These are phyloP conservation scores for Chalcosyrphus nemorum DNA, from an alignment of 2,888 invertebrate genomes.

Conservation along the genomic window DNA sequence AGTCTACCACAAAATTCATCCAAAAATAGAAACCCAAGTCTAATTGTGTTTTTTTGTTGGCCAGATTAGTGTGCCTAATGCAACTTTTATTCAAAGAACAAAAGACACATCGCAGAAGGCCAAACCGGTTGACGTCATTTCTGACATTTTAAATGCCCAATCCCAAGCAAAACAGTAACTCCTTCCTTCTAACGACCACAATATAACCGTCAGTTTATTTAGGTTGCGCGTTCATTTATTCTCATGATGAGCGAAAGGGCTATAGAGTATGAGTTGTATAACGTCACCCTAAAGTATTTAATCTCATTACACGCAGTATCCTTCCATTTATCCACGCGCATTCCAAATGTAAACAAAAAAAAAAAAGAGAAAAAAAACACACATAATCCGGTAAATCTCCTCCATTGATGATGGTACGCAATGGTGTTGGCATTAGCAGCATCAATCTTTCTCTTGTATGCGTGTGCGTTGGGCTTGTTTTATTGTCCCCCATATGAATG, in stretches of 20 bases:
- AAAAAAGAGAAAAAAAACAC: too few species aligned
- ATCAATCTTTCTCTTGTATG: not conserved
- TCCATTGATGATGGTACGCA: not conserved
- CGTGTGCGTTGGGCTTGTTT: not conserved
- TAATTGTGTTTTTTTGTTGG: not conserved
- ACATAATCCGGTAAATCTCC: constrained; percentile 1
- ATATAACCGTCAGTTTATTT: not conserved
- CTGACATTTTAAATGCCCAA: not conserved
- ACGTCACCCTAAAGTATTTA: constrained; percentile 8
- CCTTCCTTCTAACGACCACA: not conserved
- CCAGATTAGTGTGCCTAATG: not conserved
- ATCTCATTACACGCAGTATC: constrained; percentile 9
- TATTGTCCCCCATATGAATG: not conserved
- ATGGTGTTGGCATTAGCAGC: not conserved
- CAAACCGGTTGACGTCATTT: not conserved
- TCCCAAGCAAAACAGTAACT: not conserved
- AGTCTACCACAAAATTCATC: not conserved
- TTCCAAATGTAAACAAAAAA: constrained; percentile 18
- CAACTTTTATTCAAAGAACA: not conserved
- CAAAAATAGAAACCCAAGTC: not conserved
- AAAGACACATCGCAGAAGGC: not conserved
- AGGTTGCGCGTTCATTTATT: not conserved
- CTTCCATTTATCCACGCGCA: not conserved
- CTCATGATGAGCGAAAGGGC: not conserved
- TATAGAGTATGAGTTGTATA: not conserved